Percentiles rank a stretch among this genome's conserved stretches.
These are phyloP conservation scores for Plectrocnemia conspersa DNA, from an alignment of 1,140 invertebrate genomes.

Conservation along the genomic window DNA sequence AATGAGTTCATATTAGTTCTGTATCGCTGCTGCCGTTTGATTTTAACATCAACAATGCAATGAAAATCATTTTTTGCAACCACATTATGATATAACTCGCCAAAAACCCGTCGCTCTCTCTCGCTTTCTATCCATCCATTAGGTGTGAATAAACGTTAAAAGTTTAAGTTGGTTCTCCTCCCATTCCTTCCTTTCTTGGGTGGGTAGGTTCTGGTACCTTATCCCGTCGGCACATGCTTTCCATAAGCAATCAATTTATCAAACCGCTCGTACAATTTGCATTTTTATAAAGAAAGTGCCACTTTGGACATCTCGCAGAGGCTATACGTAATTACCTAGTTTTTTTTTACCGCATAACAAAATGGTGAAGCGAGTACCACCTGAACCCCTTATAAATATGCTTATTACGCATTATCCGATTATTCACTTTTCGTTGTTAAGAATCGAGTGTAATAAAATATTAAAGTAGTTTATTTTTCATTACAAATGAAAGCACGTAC, in stretches of 20 bases:
- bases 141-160: slow-evolving; percentile 10
- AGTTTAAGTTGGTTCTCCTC: slow-evolving; percentile 4
- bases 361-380: slow-evolving; percentile 7
- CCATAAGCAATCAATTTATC: slow-evolving; percentile 36
- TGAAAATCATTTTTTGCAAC: no score
- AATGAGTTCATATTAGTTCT: background rate
- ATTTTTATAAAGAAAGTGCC: slow-evolving; percentile 33
- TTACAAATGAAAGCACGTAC: no score
- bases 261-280: slow-evolving; percentile 31
- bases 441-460: no score
- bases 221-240: slow-evolving; percentile 19
- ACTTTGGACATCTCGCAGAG: slow-evolving; percentile 17
- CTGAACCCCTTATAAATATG: slow-evolving; percentile 18
- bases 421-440: slow-evolving; percentile 1
- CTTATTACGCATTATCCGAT: slow-evolving; percentile 16
- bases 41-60: no score
- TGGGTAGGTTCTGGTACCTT: background rate
- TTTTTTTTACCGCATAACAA: background rate
- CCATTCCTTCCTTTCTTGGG: background rate
- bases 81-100: no score
- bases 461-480: no score
- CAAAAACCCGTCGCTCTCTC: no score
- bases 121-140: no score
- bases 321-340: slow-evolving; percentile 12
- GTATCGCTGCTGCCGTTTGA: no score